Base-by-base conservation (phyloP, 1,140 invertebrate genomes). In the Aporrectodea caliginosa region DNA sequence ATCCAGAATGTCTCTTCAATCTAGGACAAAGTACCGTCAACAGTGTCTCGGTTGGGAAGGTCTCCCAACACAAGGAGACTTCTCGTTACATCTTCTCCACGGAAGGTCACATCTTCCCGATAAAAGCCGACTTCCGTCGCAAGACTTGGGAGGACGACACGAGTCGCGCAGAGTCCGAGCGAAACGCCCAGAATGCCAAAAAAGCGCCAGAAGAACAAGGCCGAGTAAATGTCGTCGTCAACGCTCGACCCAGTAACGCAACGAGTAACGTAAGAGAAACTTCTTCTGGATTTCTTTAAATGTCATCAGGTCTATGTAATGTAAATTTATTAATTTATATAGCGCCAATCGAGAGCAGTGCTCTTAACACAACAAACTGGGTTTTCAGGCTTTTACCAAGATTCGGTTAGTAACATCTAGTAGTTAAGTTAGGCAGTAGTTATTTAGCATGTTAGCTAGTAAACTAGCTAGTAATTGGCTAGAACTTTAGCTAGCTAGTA, bases 91-190 rank as follows among this genome's bases (percentile, higher is more conserved):
- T 93, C 16, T 93, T 93, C 83, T 91, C 90, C 2, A 93, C 92
- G 6, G 92, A 93, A 85, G 92, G 92, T 1, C 92, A 93, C 83
- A 82, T 92, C 27, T 89, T 93, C 80, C 92, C 92, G 16, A 84
- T 93, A 1, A 84, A 86, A 68, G 80, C 83, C 16, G 85, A 85
- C 77, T 90, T 91, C 78, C 86, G 90, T 34, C 32, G 78, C 27
- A 86, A 84, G 81, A 79, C 75, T 73, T 76, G 43, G 43, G 69
- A 32, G 16, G 35, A 79, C 30, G 76, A 79, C 30, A 35, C 43
- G 6, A 58, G 43, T 58, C 75, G n/a, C 1, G 16, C 12, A 43
- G 35, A 22, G 29, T 43, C 14, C 33, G 1, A n/a, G 16, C 43
- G 27, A 43, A 43, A 6, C 1, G n/a, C 2, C 29, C 14, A 68